A percentile compares a stretch with the other conserved stretches of the same genome.
Evolutionary conservation across 1,140 invertebrate genomes (phyloP).

Genomic region (Drosophila sproati): DNA sequence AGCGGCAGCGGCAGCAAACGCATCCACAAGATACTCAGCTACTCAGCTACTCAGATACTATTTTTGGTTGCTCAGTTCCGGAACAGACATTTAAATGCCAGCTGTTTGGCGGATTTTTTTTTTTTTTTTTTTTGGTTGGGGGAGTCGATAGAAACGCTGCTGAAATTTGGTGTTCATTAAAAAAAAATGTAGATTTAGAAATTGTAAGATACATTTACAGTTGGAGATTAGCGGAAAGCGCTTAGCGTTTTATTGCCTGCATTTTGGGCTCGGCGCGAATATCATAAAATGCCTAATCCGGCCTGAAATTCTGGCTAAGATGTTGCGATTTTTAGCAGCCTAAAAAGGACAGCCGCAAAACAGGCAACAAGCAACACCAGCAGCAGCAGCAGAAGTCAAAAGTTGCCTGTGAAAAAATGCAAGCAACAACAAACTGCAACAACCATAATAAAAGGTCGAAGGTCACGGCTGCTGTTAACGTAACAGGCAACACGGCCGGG

Average conservation of each 20-base stretch:
- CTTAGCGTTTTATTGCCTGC: conserved; percentile 76
- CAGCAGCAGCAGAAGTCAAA: conserved; percentile 28
- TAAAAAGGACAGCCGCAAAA: conserved; percentile 59
- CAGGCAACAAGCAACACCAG: conserved; percentile 20
- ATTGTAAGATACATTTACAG: conserved; percentile 16
- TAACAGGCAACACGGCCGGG: conserved; percentile 13
- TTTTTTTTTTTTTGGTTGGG: background rate
- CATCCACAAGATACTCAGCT: conserved; percentile 25
- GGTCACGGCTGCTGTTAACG: conserved; percentile 46
- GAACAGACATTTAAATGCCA: conserved; percentile 36
- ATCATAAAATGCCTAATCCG: conserved; percentile 67
- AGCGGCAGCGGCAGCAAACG: background rate
- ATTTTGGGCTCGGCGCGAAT: conserved; percentile 16
- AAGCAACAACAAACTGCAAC: background rate
- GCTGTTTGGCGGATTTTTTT: background rate
- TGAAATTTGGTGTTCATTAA: conserved; percentile 36
- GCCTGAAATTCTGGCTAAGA: conserved; percentile 65
- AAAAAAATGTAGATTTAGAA: conserved; percentile 14
- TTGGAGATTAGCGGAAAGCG: conserved; percentile 61
- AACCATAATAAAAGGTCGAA: conserved; percentile 46
- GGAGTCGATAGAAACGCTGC: too few species aligned
- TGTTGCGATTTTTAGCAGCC: conserved; percentile 65
- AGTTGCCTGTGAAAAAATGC: conserved; percentile 68
- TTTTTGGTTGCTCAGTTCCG: conserved; percentile 43
- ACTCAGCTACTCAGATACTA: conserved; percentile 23